Evolutionary conservation across 1,140 invertebrate species (phyloP), one percentile per base, ranked within the genome.

Genomic region (Diuraphis noxia): DNA sequence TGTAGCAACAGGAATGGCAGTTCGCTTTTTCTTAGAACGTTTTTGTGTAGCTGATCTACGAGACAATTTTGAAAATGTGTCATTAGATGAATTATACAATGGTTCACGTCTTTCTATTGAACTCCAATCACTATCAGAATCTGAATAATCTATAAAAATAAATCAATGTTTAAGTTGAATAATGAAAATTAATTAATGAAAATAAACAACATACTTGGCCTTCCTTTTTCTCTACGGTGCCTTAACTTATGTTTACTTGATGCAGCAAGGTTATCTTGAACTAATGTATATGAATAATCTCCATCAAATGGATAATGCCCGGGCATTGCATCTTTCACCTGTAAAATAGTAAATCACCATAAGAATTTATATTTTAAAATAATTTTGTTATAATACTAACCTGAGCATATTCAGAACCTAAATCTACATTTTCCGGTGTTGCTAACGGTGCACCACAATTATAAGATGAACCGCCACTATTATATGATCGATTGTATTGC

Each of bases 71-170:
- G 94, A 94, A 40, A 91, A 91, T 81, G 77, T 82, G 2, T 91
- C 77, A 52, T 91, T 91, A 2, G 89, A 91, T 41, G 77, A 52
- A 91, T 82, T 95, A 93, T 95, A 95, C 92, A 95, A 95, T 93
- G 95, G 94, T 92, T 95, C 94, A 72, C 96, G 94, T 92, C 96
- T 94, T 93, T 97, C 97, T 82, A 96, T 94, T 81, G 97, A 97
- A 93, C 97, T 97, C 94, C 96, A 96, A 91, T 98, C 98, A 92
- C 97, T 98, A 93, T 98, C 97, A 36, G 97, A 97, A 93, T 98
- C 97, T 43, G 96, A 97, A 93, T 97, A 97, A 84, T 96, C 96
- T 96, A 93, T 46, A 93, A 93, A 93, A 92, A 77, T 79, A 77
- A 46, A 23, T 17, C 77, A 21, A 87, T 63, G 25, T 90, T 21